Conservation (phyloP, 2,797 vertebrate genomes). For the Geotrypetes seraphini region DNA sequence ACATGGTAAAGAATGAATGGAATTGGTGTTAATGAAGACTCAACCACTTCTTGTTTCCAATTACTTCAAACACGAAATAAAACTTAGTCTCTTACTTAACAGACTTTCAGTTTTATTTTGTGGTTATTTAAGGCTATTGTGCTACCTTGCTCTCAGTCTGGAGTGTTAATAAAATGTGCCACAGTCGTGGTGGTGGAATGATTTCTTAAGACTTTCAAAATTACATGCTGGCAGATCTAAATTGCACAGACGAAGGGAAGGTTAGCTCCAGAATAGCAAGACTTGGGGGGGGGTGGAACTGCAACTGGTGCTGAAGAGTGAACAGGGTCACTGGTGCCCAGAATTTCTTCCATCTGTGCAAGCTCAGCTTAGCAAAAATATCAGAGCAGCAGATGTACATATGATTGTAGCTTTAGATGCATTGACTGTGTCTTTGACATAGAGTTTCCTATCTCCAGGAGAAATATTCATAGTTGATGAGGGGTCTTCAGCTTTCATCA, state of each 20-base stretch:
- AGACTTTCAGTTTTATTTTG: neutral
- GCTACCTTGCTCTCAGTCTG: no score
- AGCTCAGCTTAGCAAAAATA: slow-evolving; percentile 26
- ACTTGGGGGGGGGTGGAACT: slow-evolving; percentile 41
- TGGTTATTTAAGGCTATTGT: no score
- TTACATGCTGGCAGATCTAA: slow-evolving; percentile 11
- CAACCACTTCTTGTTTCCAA: no score
- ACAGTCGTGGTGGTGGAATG: no score
- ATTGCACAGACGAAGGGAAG: slow-evolving; percentile 13
- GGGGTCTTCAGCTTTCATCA: slow-evolving; percentile 30
- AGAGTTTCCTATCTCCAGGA: no score
- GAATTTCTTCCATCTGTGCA: slow-evolving; percentile 35
- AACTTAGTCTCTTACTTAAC: no score
- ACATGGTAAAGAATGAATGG: no score
- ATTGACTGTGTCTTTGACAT: no score
- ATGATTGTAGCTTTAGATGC: no score
- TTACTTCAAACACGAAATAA: no score
- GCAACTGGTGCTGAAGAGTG: slow-evolving; percentile 31
- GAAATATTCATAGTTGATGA: slow-evolving; percentile 47
- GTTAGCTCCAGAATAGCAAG: slow-evolving; percentile 20
- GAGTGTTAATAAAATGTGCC: no score
- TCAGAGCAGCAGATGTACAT: slow-evolving; percentile 17
- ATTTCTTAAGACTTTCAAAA: slow-evolving; percentile 13
- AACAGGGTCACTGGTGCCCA: slow-evolving; percentile 38
- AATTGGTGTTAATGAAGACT: no score